Base-by-base conservation (phyloP, 2,797 vertebrate species). In the Ficedula albicollis region DNA sequence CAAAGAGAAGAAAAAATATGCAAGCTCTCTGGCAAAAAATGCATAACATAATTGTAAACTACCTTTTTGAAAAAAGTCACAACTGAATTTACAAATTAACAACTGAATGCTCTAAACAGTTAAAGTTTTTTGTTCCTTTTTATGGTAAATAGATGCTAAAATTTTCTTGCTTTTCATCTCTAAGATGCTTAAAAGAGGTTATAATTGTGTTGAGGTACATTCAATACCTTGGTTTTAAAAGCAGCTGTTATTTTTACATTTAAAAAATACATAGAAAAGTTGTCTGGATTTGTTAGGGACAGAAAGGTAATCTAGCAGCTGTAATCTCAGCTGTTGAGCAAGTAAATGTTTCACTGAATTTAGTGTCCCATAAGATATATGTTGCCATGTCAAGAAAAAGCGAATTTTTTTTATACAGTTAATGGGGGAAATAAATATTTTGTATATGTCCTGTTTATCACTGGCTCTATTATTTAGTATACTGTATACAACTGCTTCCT, bases 371-470 rank as follows among this genome's bases (percentile, higher is more conserved):
- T 21, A 1, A 25, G 62, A 39, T 49, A 43, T 8, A 77, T 67
- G 54, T 41, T 77, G 52, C 68, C 80, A 30, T 70, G 51, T 90
- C 19, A 82, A 63, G 44, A 91, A 82, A 29, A 82, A 91, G 23
- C 23, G 46, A 27, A 4, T 15, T 13, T 62, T 59, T 67, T 34
- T 36, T 36, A 75, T 59, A 54, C 48, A 64, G 5, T 17, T 52
- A 52, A 41, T 11, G 19, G 11, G 6, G 13, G 2, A 49, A 96
- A 94, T 91, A 94, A 94, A 87, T 56, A n/a, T 38, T 92, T 94
- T 92, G 48, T 87, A 15, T 22, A n/a, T 43, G 30, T n/a, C 1
- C 17, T 79, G 19, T 85, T 73, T 68, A 64, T 60, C n/a, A 27
- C 3, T 60, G 49, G 7, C 29, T 69, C 4, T 76, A 25, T 87